A percentile compares a stretch with the other conserved stretches of the same genome.
These are phyloP conservation scores for Chaenogobius annularis DNA, from an alignment of 2,113 vertebrate species.

Conservation along the genomic window DNA sequence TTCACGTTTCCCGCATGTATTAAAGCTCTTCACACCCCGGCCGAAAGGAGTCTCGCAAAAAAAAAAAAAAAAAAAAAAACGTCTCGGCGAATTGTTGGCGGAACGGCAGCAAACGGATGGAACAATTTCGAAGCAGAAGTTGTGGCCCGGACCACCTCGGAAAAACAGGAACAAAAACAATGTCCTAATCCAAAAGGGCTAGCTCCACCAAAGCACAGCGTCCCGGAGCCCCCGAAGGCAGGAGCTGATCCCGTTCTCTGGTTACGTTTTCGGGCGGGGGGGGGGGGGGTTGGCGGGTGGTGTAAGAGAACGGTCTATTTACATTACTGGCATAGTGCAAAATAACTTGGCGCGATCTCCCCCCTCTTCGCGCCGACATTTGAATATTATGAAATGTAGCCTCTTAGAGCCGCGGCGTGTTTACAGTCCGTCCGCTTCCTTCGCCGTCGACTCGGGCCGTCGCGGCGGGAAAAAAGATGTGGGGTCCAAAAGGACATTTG, in stretches of 20 bases:
- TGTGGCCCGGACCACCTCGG: conserved; percentile 29
- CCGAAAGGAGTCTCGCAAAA: neutral
- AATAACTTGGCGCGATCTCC: neutral
- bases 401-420: neutral
- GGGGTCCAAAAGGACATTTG: neutral
- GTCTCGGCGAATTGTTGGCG: neutral
- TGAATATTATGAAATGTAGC: conserved; percentile 22
- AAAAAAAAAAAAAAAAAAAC: too few species aligned
- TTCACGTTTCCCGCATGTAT: too few species aligned
- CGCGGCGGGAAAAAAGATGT: neutral
- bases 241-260: conserved; percentile 32
- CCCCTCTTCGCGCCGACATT: conserved; percentile 22
- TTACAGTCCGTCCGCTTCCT: neutral
- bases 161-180: conserved; percentile 31
- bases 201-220: conserved; percentile 20
- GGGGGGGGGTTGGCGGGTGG: too few species aligned
- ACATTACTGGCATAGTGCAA: conserved; percentile 15
- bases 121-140: conserved; percentile 12
- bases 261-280: conserved; percentile 26
- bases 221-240: conserved; percentile 34
- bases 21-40: neutral
- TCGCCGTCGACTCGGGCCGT: neutral
- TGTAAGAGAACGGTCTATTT: conserved; percentile 5
- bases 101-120: neutral
- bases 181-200: conserved; percentile 17